These are phyloP conservation scores for Sinocyclocheilus rhinocerous DNA, from an alignment of 2,113 vertebrate species.

Conservation along the genomic window DNA sequence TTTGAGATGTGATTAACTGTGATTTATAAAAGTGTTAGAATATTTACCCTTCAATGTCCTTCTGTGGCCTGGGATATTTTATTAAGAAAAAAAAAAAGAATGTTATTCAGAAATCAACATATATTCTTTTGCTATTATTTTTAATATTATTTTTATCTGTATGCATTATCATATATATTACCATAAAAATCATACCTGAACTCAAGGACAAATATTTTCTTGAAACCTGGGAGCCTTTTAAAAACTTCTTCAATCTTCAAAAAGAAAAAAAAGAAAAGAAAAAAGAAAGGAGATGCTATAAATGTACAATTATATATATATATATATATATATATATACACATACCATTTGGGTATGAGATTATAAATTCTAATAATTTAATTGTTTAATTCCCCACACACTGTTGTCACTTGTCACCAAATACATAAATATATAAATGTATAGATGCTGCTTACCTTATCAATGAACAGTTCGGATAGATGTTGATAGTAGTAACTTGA, in stretches of 20 bases:
- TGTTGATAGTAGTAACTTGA: conserved; percentile 70
- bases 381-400: too few relatives aligned
- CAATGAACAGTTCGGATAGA: conserved; percentile 79
- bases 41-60: conserved; percentile 79
- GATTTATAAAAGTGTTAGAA: background rate
- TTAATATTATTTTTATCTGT: background rate
- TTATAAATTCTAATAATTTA: too few relatives aligned
- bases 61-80: conserved; percentile 72
- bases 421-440: background rate
- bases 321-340: too few relatives aligned
- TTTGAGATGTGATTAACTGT: conserved; percentile 10
- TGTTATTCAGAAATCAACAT: conserved; percentile 28
- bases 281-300: background rate
- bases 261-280: background rate
- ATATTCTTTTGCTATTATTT: background rate
- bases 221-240: conserved; percentile 85
- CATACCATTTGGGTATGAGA: too few relatives aligned
- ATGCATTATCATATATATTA: background rate
- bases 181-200: conserved; percentile 81
- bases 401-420: background rate
- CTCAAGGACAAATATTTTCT: conserved; percentile 79
- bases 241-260: conserved; percentile 83
- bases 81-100: conserved; percentile 24
- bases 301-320: background rate
- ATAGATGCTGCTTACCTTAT: conserved; percentile 73